These are phyloP conservation scores for Cryptotis parvus DNA, from an alignment of 2,113 vertebrate genomes.

Conservation along the genomic window DNA sequence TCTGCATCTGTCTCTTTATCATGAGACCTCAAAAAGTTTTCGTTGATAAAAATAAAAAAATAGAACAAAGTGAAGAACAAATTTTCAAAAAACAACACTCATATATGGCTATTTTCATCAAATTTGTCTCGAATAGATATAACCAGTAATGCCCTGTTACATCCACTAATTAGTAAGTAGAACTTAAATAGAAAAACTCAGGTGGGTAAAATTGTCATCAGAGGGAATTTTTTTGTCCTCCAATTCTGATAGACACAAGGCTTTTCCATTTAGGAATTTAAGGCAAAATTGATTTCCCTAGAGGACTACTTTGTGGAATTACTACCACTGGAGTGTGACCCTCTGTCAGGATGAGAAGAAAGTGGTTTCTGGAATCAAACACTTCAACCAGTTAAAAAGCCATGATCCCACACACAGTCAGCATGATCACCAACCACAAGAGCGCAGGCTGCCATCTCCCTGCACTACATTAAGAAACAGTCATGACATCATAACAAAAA, in stretches of 20 bases:
- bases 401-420: not conserved
- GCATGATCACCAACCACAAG: not conserved
- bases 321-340: not conserved
- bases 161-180: not conserved
- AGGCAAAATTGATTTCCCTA: slow-evolving; percentile 64
- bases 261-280: slow-evolving; percentile 33
- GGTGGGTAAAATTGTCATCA: not conserved
- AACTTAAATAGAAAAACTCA: slow-evolving; percentile 62
- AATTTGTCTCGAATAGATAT: slow-evolving; percentile 20
- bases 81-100: not conserved
- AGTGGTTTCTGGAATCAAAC: not conserved
- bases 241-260: slow-evolving; percentile 17
- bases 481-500: not conserved
- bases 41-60: not conserved
- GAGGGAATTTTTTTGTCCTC: slow-evolving; percentile 34
- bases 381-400: not conserved
- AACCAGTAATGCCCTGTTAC: slow-evolving; percentile 3
- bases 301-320: not conserved
- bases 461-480: slow-evolving; percentile 4
- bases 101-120: not conserved
- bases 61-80: slow-evolving; percentile 23
- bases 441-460: not conserved
- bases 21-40: not conserved
- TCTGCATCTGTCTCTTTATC: not conserved
- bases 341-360: not conserved